Percentiles rank a stretch among this genome's conserved stretches.
Conservation (phyloP, 2,797 vertebrate species). For the Chelon auratus region DNA sequence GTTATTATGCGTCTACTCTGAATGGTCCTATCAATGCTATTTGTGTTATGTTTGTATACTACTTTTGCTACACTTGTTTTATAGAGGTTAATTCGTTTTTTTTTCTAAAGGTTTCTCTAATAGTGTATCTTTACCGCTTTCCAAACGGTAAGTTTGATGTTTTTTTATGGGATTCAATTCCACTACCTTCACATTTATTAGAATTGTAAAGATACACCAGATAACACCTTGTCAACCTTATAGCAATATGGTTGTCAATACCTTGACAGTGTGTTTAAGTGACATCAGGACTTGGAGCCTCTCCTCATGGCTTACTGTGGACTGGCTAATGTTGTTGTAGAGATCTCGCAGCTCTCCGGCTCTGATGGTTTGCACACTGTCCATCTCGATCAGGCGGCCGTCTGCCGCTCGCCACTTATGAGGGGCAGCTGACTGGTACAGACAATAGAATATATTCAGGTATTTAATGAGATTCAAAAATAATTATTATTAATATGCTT, state of each 20-base stretch:
- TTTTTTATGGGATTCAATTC: too few species aligned
- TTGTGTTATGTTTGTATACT: neutral
- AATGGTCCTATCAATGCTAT: neutral
- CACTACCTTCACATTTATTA: too few species aligned
- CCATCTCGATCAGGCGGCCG: conserved; percentile 88
- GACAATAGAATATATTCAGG: neutral
- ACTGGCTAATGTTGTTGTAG: conserved; percentile 82
- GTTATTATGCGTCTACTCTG: neutral
- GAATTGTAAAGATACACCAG: too few species aligned
- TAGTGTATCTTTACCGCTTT: too few species aligned
- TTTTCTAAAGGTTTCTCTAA: too few species aligned
- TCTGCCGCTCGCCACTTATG: conserved; percentile 86
- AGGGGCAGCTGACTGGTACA: conserved; percentile 87
- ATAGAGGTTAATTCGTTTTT: too few species aligned
- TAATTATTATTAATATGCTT: too few species aligned
- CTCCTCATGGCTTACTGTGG: conserved; percentile 81
- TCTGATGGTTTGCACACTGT: conserved; percentile 85
- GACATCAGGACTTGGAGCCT: conserved; percentile 84
- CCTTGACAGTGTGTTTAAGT: conserved; percentile 90
- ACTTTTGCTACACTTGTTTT: neutral
- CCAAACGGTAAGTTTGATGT: too few species aligned
- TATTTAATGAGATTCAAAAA: neutral
- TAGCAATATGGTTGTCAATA: conserved; percentile 49
- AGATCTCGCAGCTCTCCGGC: conserved; percentile 90
- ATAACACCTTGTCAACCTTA: neutral